Conservation (phyloP, 2,797 vertebrate species). For the Micromesistius poutassou region DNA sequence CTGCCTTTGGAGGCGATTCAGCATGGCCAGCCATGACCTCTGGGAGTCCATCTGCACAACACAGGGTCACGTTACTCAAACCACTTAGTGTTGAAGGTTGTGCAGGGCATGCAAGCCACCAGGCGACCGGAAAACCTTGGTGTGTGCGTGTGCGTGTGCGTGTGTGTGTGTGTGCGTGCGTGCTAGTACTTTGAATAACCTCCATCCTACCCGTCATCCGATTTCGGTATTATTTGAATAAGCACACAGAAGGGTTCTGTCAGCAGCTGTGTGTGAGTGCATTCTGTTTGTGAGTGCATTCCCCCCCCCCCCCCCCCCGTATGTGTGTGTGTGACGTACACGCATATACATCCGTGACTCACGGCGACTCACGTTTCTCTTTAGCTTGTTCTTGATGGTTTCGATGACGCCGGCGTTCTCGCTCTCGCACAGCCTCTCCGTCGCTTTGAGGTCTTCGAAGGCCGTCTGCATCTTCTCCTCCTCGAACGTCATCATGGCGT, state of each 20-base stretch:
- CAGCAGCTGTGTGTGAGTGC: neutral
- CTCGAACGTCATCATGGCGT: constrained; percentile 98
- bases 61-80: constrained; percentile 23
- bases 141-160: neutral
- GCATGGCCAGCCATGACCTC: constrained; percentile 78
- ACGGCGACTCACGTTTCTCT: constrained; percentile 82
- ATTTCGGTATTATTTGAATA: neutral
- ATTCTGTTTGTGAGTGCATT: neutral
- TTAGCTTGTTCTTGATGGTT: constrained; percentile 94
- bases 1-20: constrained; percentile 94
- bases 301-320: no score
- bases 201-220: neutral
- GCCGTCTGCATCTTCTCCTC: constrained; percentile 97
- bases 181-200: neutral
- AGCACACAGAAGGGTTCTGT: neutral
- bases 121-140: neutral
- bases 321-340: neutral
- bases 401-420: constrained; percentile 87
- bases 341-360: neutral
- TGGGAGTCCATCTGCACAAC: constrained; percentile 80
- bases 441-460: constrained; percentile 89
- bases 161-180: neutral
- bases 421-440: constrained; percentile 90
- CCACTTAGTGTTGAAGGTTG: neutral
- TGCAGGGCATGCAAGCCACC: neutral